Base-by-base conservation (phyloP, 2,888 invertebrate genomes). In the Drosophila rellima region DNA sequence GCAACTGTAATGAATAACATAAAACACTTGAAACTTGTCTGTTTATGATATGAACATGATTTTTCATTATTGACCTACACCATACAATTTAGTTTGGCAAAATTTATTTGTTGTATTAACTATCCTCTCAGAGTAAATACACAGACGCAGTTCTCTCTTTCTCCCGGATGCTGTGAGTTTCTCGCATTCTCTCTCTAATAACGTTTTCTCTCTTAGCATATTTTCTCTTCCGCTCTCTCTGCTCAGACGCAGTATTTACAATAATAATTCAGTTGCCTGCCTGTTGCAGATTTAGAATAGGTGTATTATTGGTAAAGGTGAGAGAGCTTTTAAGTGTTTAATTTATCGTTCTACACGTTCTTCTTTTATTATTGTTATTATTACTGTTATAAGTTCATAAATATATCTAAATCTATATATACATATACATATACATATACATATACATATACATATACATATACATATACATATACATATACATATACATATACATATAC, bases 231-330 rank as follows among this genome's bases (percentile, higher is more conserved):
- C 29, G 20, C 45, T 50, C 39, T n/a, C n/a, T 20, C 20, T 47
- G 37, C 35, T 37, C 20, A 15, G 47, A 62, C 78, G 81, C 65
- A 70, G 44, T 77, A 40, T 47, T 29, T 39, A 45, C 40, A 69
- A 57, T 42, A 65, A 52, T 54, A 72, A 61, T 51, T 62, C 51
- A 64, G 63, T 74, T 78, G 65, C 68, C 74, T 81, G 79, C 79
- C 79, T 79, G 79, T 79, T 79, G 79, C 79, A 60, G 52, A 37
- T 73, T 67, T 23, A 55, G 62, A 51, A 52, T 17, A 17, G 7
- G 15, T 35, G 13, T n/a, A 13, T 11, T 39, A 29, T 23, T 23
- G 35, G 56, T 33, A 11, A 5, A 45, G 10, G 45, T 23, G 23
- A 26, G 26, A 45, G 15, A 26, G 26, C 15, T 45, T 45, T 10